phyloP scores from a whole-genome alignment of 2,888 invertebrate genomes.

The Alviniconcha strummeri region DNA sequence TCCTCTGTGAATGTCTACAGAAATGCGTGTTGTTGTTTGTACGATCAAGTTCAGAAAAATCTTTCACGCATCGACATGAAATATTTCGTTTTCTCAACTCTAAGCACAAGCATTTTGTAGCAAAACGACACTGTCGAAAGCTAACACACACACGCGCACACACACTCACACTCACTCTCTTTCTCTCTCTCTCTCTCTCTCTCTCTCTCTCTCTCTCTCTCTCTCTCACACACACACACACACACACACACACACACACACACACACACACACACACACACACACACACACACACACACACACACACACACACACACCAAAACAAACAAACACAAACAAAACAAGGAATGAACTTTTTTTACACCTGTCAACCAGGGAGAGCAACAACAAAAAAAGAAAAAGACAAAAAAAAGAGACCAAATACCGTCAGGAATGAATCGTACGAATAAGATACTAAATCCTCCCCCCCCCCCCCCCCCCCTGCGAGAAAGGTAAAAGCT shows the following conservation, averaged over 20 bases:
- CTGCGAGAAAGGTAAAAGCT: too few species aligned
- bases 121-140: too few species aligned
- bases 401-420: background rate
- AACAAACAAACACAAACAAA: background rate
- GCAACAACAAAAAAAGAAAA: background rate
- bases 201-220: conserved; percentile 4
- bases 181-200: conserved; percentile 1
- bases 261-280: background rate
- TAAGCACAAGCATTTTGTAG: too few species aligned
- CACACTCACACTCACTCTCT: background rate
- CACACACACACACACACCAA: background rate
- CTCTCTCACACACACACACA: conserved; percentile 7
- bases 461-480: too few species aligned
- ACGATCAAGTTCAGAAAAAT: too few species aligned
- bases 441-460: too few species aligned
- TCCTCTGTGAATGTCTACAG: too few species aligned
- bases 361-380: background rate
- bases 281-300: background rate
- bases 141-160: background rate
- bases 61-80: too few species aligned
- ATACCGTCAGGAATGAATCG: too few species aligned
- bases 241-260: conserved; percentile 6
- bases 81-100: too few species aligned
- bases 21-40: too few species aligned
- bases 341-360: too few species aligned